phyloP scores from a whole-genome alignment of 1,140 invertebrate species.

The Macrobrachium rosenbergii region DNA sequence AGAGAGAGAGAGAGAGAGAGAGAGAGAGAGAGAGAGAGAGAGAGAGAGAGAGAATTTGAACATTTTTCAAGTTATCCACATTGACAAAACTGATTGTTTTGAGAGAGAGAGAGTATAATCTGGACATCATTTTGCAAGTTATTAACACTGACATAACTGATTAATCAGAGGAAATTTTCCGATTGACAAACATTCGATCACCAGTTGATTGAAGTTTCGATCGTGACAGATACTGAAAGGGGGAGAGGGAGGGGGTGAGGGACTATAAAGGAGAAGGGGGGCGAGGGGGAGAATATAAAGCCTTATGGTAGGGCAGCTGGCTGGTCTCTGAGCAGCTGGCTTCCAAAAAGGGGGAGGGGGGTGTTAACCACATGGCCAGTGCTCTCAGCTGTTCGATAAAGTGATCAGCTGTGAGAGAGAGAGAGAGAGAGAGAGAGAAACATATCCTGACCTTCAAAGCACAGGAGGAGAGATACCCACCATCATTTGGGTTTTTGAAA shows the following conservation, averaged over 20 bases:
- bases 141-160: too few relatives aligned
- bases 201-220: too few relatives aligned
- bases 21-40: background rate
- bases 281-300: background rate
- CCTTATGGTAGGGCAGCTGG: too few relatives aligned
- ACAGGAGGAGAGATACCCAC: background rate
- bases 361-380: too few relatives aligned
- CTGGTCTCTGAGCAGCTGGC: too few relatives aligned
- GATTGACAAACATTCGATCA: background rate
- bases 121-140: too few relatives aligned
- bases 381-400: too few relatives aligned
- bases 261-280: background rate
- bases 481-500: too few relatives aligned
- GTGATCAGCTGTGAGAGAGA: background rate
- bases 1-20: constrained; percentile 8
- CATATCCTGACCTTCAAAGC: background rate
- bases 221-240: background rate
- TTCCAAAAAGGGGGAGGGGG: too few relatives aligned
- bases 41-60: constrained; percentile 2
- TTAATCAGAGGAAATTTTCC: background rate
- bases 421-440: background rate
- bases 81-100: too few relatives aligned
- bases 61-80: too few relatives aligned
- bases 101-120: too few relatives aligned
- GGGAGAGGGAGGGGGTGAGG: background rate